Percentiles rank a stretch among this genome's conserved stretches.
These are phyloP conservation scores for Neosilurus hyrtlii DNA, from an alignment of 2,797 vertebrate genomes.

Conservation along the genomic window DNA sequence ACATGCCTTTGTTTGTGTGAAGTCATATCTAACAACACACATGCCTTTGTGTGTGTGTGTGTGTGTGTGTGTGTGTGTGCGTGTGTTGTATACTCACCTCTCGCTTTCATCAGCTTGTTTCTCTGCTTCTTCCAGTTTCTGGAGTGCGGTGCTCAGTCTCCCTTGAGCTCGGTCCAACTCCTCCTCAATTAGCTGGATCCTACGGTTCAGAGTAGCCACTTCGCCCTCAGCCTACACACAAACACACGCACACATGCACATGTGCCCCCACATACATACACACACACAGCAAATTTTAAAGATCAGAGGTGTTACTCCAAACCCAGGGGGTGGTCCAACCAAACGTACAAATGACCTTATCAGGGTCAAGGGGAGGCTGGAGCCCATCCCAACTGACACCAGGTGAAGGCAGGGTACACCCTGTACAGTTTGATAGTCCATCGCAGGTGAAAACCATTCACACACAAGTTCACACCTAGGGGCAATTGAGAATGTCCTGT, in stretches of 20 bases:
- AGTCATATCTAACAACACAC: background rate
- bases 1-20: background rate
- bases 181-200: slow-evolving; percentile 97
- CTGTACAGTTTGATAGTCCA: too few relatives aligned
- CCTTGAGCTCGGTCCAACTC: slow-evolving; percentile 96
- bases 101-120: slow-evolving; percentile 94
- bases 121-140: slow-evolving; percentile 96
- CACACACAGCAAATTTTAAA: background rate
- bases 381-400: too few relatives aligned
- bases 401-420: too few relatives aligned
- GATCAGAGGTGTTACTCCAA: background rate
- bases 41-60: background rate
- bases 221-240: slow-evolving; percentile 86
- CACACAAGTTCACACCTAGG: too few relatives aligned
- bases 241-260: slow-evolving; percentile 40
- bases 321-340: too few relatives aligned
- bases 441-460: too few relatives aligned
- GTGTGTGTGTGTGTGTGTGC: slow-evolving; percentile 7
- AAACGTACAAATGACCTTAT: background rate
- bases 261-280: background rate
- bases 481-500: too few relatives aligned
- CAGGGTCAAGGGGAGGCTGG: too few relatives aligned
- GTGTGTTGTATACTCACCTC: slow-evolving; percentile 71
- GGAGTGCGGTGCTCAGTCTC: slow-evolving; percentile 88
- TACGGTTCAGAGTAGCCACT: slow-evolving; percentile 91